Base-by-base conservation (phyloP, 2,113 vertebrate genomes). In the Osmerus mordax region DNA sequence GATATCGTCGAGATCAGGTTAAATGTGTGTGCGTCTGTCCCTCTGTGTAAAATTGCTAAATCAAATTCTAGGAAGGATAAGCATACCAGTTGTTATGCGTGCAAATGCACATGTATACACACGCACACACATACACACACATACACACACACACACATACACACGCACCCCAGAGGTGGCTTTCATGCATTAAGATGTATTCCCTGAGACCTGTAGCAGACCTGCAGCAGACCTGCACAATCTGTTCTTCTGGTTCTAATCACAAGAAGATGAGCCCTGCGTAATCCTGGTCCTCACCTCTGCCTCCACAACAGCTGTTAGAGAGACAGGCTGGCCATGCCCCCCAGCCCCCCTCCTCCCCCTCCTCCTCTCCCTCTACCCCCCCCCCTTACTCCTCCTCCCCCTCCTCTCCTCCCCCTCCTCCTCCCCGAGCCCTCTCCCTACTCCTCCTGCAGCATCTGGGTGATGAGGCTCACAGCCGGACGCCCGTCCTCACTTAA, bases 381-480 rank as follows among this genome's bases (percentile, higher is more conserved):
- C 19, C n/a, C 11, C 23, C 25, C 5, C 5, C 29, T 14, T 3
- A 0, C n/a, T 15, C 21, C 19, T 28, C 41, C 47, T 11, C 18
- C 62, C 14, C 62, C 18, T 19, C 15, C 63, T 18, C n/a, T 67
- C 52, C 5, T 7, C 29, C 25, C 21, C 14, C 47, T 18, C 12
- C 23, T 53, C 21, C 4, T 9, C 36, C 53, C n/a, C 54, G 3
- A 7, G 19, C 16, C n/a, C 29, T 62, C 25, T 23, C 23, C 18
- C 25, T 18, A 47, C 53, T 21, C 62, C n/a, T 21, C 32, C 4
- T 58, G 65, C 70, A 81, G 84, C 89, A 89, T 89, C 89, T 91
- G 90, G 84, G 86, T 72, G 69, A 89, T 88, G 88, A 90, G 87
- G 76, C 82, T 73, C 81, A 72, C 86, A 75, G 86, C 77, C 69